Conservation (phyloP, 2,113 vertebrate species). For the Elephas maximus region DNA sequence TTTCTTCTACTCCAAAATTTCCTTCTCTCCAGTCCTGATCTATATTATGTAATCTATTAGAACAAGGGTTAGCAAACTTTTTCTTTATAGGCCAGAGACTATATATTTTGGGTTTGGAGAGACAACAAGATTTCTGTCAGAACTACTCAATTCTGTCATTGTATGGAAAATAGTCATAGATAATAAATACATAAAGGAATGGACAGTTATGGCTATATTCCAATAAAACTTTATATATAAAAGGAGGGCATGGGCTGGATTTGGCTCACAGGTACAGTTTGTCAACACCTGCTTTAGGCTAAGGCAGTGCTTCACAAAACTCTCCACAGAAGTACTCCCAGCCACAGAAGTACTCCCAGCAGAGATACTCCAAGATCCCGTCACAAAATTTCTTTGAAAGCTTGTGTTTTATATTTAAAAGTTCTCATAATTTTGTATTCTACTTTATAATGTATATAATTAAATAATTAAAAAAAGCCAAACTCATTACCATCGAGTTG, state of each 20-base stretch:
- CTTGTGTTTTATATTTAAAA: not conserved
- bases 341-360: not conserved
- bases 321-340: not conserved
- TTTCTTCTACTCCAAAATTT: conserved; percentile 36
- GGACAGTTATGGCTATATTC: not conserved
- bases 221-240: not conserved
- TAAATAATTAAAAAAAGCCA: too few relatives aligned
- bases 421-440: not conserved
- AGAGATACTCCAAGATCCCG: not conserved
- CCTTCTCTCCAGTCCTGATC: not conserved
- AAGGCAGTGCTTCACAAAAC: not conserved
- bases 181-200: not conserved
- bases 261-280: not conserved
- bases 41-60: not conserved
- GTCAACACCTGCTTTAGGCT: not conserved
- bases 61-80: not conserved
- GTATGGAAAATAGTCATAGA: not conserved
- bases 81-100: not conserved
- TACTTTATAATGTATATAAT: not conserved
- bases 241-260: not conserved
- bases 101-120: not conserved
- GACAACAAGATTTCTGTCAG: not conserved
- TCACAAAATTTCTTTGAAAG: not conserved
- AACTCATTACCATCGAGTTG: too few relatives aligned
- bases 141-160: not conserved